Conservation (phyloP, 2,113 vertebrate species). For the Aegotheles bennettii region DNA sequence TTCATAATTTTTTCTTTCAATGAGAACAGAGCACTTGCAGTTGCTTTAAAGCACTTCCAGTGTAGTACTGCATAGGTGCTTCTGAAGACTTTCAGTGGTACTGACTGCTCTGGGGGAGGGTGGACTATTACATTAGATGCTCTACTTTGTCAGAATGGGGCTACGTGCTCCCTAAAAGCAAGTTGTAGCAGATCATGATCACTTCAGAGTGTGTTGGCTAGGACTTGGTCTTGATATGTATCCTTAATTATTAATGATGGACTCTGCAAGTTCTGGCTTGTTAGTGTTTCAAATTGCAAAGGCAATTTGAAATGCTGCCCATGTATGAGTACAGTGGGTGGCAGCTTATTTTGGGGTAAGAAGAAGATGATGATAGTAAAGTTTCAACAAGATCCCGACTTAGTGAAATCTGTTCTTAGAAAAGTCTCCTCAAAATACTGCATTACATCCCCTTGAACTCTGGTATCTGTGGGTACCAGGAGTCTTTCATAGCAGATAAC, state of each 20-base stretch:
- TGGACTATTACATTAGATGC: neutral
- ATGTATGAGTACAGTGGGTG: neutral
- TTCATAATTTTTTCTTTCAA: neutral
- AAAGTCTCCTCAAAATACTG: neutral
- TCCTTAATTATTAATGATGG: neutral
- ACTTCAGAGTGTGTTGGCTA: neutral
- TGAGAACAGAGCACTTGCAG: neutral
- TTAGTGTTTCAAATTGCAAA: neutral
- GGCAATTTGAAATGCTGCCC: neutral
- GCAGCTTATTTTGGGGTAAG: neutral
- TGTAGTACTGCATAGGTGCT: neutral
- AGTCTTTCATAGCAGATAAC: neutral
- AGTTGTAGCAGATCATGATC: neutral
- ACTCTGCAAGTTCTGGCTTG: neutral
- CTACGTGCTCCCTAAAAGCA: neutral
- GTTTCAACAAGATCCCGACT: neutral
- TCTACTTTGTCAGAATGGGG: neutral
- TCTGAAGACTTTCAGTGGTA: neutral
- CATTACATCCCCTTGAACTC: neutral
- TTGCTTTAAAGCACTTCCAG: neutral
- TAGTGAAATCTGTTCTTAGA: neutral
- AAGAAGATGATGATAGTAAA: neutral
- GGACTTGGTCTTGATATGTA: neutral
- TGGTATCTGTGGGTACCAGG: neutral
- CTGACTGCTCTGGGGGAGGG: neutral